These are phyloP conservation scores for Syrphus vitripennis DNA, from an alignment of 2,888 invertebrate species.

Conservation along the genomic window DNA sequence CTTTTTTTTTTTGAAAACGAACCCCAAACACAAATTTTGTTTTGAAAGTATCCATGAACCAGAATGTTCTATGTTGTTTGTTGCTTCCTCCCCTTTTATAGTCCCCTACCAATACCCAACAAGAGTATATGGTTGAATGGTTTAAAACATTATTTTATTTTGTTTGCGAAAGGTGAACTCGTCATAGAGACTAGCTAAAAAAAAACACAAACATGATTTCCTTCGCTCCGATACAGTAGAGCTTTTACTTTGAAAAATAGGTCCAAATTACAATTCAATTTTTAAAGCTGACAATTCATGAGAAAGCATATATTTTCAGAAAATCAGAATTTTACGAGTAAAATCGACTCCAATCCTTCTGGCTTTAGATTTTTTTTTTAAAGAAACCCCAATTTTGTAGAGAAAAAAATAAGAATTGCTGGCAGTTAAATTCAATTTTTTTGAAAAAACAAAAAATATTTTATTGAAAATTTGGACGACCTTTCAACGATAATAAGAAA, in stretches of 20 bases:
- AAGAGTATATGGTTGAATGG: background rate
- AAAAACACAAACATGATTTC: background rate
- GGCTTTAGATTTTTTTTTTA: too few species aligned
- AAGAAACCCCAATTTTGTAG: too few species aligned
- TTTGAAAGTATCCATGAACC: background rate
- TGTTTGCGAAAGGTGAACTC: slow-evolving; percentile 5
- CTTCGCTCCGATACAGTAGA: background rate
- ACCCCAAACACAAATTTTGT: background rate
- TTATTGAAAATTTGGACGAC: too few species aligned
- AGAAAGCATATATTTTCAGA: too few species aligned
- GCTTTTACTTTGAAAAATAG: background rate
- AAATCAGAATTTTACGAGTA: too few species aligned
- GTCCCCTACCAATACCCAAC: background rate
- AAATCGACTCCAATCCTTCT: too few species aligned
- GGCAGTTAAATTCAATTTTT: too few species aligned
- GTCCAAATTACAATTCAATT: background rate
- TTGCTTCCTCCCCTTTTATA: background rate
- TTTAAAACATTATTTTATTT: background rate
- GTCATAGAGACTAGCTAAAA: background rate
- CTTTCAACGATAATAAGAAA: too few species aligned
- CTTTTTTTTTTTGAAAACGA: background rate
- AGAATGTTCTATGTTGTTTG: background rate
- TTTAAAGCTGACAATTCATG: too few species aligned
- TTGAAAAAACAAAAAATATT: too few species aligned
- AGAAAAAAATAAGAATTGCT: too few species aligned